Base-by-base conservation (phyloP, 2,888 invertebrate species). In the Hirtodrosophila alboralis region DNA sequence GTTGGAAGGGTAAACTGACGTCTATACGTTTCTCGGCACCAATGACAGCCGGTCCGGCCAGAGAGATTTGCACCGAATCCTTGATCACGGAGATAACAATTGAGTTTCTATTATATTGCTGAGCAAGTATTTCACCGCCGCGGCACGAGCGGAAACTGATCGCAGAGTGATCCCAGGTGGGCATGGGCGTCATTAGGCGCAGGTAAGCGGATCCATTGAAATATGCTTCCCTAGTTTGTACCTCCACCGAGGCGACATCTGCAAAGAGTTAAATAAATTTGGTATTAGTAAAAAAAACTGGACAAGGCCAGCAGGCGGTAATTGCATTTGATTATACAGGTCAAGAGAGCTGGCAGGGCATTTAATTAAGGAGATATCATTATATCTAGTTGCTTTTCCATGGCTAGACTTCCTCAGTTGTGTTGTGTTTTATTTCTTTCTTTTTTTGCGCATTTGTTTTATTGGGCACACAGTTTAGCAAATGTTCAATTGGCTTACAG, bases 191-290 rank as follows among this genome's bases (percentile, higher is more conserved):
- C 69, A 93, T 91, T 72, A 96, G 92, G 87, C 94, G 93, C 72
- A 96, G 92, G 89, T 94, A 95, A 13, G 95, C 93, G 81, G 95
- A 94, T 76, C 95, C 95, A 91, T 96, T 95, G 91, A 96, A 96
- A 90, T 95, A 96, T 37, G 95, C 96, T 91, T 96, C 96, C 52
- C 95, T 93, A 52, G 93, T 80, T 26, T 66, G 73, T 34, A 84
- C 66, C 66, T 86, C 81, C 37, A 75, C 75, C 12, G 87, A 68
- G 62, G 73, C 79, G 68, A 88, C 89, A 79, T 86, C 80, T 87
- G 84, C 62, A 65, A 58, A 51, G 44, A 56, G 54, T 45, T 64
- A 38, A 76, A 44, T 37, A 31, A 57, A 43, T 33, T 40, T 34
- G 10, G 23, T 30, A 14, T 18, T 14, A 37, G 58, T 38, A 31